phyloP scores from a whole-genome alignment of 1,140 invertebrate species.

The Caenorhabditis tropicalis region DNA sequence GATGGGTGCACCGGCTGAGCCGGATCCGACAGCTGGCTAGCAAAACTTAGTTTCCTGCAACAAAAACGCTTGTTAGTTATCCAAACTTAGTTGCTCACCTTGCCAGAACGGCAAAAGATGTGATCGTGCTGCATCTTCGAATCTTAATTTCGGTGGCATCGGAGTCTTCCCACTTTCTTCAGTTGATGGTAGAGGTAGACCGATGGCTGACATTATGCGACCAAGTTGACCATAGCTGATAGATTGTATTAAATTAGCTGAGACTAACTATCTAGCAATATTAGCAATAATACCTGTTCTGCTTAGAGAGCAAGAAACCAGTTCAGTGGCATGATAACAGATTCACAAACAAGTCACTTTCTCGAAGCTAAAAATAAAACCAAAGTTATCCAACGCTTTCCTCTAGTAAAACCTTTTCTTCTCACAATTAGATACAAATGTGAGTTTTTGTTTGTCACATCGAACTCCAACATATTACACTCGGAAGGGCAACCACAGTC shows the following conservation, averaged over 20 bases:
- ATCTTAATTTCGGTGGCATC: neutral
- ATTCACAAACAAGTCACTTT: neutral
- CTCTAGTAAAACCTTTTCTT: neutral
- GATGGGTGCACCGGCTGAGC: neutral
- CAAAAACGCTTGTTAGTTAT: too few species aligned
- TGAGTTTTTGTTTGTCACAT: conserved; percentile 25
- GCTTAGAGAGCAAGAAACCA: neutral
- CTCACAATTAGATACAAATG: conserved; percentile 13
- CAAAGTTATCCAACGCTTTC: neutral
- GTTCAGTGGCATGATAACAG: conserved; percentile 20
- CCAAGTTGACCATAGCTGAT: conserved; percentile 20
- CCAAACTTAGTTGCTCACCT: neutral
- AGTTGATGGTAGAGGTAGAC: neutral
- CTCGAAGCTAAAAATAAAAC: neutral
- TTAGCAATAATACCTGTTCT: neutral
- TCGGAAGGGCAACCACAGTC: conserved; percentile 10
- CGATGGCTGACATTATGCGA: neutral
- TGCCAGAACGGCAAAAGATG: neutral
- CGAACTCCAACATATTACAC: conserved; percentile 35
- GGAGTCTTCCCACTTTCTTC: neutral
- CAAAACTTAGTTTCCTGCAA: conserved; percentile 28
- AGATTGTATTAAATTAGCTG: neutral
- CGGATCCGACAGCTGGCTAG: neutral
- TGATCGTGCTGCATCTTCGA: neutral
- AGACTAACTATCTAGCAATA: neutral